phyloP scores from a whole-genome alignment of 2,888 invertebrate species.

The Caradrina clavipalpis region DNA sequence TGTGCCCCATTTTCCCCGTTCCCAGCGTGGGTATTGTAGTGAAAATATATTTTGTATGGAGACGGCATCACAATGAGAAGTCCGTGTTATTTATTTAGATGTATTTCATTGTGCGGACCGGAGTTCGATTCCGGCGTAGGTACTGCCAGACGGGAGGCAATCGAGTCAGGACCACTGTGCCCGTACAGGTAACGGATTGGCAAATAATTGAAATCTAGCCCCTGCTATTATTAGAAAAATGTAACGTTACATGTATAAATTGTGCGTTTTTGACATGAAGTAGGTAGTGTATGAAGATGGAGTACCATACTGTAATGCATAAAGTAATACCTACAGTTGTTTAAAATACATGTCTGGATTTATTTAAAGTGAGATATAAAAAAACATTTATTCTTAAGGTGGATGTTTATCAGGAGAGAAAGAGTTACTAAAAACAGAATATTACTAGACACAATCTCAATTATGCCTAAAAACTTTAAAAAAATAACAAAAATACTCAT shows the following conservation, averaged over 20 bases:
- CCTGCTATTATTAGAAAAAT: slow-evolving; percentile 71
- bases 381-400: no score
- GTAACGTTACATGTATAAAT: slow-evolving; percentile 70
- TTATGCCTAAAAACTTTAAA: no score
- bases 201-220: slow-evolving; percentile 85
- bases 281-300: slow-evolving; percentile 53
- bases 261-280: slow-evolving; percentile 53
- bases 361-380: not conserved
- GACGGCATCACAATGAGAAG: slow-evolving; percentile 83
- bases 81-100: slow-evolving; percentile 88
- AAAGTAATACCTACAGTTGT: not conserved
- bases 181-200: slow-evolving; percentile 79
- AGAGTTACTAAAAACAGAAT: no score
- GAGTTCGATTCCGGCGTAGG: slow-evolving; percentile 77
- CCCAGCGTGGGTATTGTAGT: slow-evolving; percentile 77
- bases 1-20: slow-evolving; percentile 82
- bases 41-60: slow-evolving; percentile 87
- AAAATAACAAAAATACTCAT: no score
- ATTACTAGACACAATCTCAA: no score
- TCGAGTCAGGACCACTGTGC: slow-evolving; percentile 75
- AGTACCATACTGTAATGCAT: slow-evolving; percentile 28
- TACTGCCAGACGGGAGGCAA: slow-evolving; percentile 81
- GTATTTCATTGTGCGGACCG: slow-evolving; percentile 82
- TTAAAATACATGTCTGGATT: not conserved
- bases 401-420: no score